These are phyloP conservation scores for Malurus splendens DNA, from an alignment of 2,797 vertebrate species.

Conservation along the genomic window DNA sequence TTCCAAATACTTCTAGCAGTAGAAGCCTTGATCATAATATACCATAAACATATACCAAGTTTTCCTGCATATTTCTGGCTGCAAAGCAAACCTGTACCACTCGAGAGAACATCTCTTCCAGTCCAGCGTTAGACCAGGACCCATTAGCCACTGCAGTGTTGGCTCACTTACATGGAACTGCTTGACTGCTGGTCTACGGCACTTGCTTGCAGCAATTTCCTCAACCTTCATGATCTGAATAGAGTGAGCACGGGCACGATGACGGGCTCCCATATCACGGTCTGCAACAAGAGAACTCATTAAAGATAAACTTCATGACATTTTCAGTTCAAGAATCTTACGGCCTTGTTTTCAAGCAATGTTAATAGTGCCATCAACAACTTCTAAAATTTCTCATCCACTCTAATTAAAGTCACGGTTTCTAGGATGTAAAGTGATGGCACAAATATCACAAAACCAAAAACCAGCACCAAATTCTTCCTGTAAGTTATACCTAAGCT, in stretches of 20 bases:
- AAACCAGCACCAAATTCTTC: not conserved
- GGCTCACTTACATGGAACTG: constrained; percentile 81
- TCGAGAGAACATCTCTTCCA: not conserved
- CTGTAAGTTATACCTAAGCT: not conserved
- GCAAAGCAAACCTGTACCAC: not conserved
- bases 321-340: not conserved
- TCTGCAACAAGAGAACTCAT: constrained; percentile 68
- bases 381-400: not conserved
- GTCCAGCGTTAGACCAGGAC: rapidly evolving
- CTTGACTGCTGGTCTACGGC: constrained; percentile 49
- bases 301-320: not conserved
- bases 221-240: constrained; percentile 99
- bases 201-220: constrained; percentile 79
- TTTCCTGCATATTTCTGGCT: not conserved
- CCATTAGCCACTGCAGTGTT: not conserved
- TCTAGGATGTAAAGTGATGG: not conserved
- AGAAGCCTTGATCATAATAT: not conserved
- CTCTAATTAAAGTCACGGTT: not conserved
- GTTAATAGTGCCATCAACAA: not conserved
- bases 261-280: constrained; percentile 94
- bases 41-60: not conserved
- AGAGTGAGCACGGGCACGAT: constrained; percentile 92
- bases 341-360: not conserved
- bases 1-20: not conserved
- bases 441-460: not conserved